Percentiles rank a stretch among this genome's conserved stretches.
These are phyloP conservation scores for Meles meles DNA, from an alignment of 2,113 vertebrate genomes.

Conservation along the genomic window DNA sequence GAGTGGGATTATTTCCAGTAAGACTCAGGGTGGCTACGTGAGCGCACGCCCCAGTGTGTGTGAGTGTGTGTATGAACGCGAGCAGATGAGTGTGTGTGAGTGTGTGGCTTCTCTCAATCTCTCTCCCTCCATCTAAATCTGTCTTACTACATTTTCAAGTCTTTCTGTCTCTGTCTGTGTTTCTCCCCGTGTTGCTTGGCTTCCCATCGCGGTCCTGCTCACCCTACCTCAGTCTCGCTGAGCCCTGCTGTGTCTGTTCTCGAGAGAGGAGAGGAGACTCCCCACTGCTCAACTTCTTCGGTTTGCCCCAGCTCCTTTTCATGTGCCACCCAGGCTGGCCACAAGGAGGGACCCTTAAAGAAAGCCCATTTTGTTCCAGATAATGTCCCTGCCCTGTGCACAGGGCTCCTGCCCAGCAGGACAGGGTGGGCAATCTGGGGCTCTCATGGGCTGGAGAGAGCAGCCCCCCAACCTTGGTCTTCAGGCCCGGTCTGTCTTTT, in stretches of 20 bases:
- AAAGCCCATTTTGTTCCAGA: background rate
- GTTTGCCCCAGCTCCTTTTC: background rate
- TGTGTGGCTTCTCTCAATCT: background rate
- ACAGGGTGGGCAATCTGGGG: background rate
- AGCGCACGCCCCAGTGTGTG: background rate
- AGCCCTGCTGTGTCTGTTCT: background rate
- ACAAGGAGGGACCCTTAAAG: background rate
- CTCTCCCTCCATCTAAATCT: constrained; percentile 13
- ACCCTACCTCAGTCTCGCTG: background rate
- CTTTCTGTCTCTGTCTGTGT: background rate
- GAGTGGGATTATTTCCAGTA: constrained; percentile 57
- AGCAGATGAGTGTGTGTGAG: background rate
- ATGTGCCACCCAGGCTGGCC: background rate
- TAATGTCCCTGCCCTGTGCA: background rate
- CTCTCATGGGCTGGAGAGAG: background rate
- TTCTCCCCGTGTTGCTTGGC: background rate
- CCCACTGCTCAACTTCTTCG: background rate
- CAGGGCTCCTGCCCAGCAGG: background rate
- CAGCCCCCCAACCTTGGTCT: background rate
- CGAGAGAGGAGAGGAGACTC: background rate
- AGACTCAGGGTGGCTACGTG: constrained; percentile 29
- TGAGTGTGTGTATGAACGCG: background rate
- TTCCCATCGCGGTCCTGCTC: background rate
- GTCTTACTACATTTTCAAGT: background rate
- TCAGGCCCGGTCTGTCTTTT: background rate